Evolutionary conservation across 2,888 invertebrate genomes (phyloP).

Genomic region (Agriotes lineatus): DNA sequence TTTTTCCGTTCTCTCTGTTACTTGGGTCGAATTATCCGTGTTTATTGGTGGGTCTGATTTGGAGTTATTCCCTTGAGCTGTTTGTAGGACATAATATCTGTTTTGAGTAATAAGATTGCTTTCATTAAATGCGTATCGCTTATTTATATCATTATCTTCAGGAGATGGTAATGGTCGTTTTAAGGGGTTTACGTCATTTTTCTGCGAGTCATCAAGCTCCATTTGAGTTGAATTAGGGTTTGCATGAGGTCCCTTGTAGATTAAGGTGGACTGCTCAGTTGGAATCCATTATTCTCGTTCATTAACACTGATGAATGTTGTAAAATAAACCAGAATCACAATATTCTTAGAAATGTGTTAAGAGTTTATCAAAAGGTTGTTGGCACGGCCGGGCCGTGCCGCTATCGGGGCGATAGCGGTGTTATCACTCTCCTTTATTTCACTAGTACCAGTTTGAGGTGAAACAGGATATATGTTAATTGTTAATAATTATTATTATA

Average conservation of each 20-base stretch:
- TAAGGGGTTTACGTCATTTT: neutral
- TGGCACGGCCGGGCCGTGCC: neutral
- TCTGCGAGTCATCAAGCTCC: neutral
- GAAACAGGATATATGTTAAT: neutral
- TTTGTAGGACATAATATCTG: neutral
- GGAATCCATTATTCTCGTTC: neutral
- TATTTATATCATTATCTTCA: neutral
- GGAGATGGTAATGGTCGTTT: neutral
- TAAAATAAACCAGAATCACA: neutral
- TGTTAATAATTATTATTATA: neutral
- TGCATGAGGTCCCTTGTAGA: neutral
- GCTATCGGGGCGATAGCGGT: neutral
- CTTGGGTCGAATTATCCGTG: neutral
- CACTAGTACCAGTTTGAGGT: neutral
- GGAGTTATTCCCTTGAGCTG: too few relatives aligned
- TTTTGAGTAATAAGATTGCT: neutral
- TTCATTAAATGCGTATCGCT: neutral
- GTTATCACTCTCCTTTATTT: neutral
- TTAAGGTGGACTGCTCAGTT: neutral
- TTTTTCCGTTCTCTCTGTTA: neutral
- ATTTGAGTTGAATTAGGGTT: neutral
- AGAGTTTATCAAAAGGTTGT: neutral
- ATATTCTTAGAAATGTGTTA: neutral
- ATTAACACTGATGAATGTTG: neutral
- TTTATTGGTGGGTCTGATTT: neutral